A percentile compares a stretch with the other conserved stretches of the same genome.
Conservation (phyloP, 2,888 invertebrate genomes). For the Reticulitermes lucifugus region DNA sequence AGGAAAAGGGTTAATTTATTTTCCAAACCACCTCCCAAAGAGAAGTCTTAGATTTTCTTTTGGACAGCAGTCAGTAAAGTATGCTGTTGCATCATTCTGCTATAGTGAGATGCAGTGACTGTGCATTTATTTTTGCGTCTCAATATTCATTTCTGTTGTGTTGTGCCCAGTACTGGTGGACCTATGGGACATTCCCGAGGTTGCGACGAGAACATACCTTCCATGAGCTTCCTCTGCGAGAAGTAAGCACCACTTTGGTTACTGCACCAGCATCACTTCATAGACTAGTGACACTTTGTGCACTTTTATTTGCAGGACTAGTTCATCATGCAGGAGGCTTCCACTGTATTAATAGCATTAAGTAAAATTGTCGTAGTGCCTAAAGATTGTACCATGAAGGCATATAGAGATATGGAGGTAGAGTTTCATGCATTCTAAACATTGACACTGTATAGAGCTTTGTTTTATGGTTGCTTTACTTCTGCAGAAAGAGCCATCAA, state of each 20-base stretch:
- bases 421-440: no score
- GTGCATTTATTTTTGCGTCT: not conserved
- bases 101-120: not conserved
- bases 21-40: no score
- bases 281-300: not conserved
- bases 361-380: no score
- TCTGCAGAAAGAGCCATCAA: no score
- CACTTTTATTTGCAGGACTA: not conserved
- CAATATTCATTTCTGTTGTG: conserved; percentile 38
- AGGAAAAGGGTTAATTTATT: no score
- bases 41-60: no score
- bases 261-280: not conserved
- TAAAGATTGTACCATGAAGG: no score
- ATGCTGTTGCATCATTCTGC: not conserved
- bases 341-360: no score
- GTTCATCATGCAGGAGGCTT: not conserved
- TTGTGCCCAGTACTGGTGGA: conserved; percentile 52
- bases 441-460: no score
- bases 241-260: conserved; percentile 70
- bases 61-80: no score
- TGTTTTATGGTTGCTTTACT: no score
- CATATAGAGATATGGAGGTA: no score
- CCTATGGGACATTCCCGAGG: conserved; percentile 77
- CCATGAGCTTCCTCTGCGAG: conserved; percentile 81
- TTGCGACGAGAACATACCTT: conserved; percentile 82